A percentile compares a stretch with the other conserved stretches of the same genome.
phyloP scores from a whole-genome alignment of 1,140 invertebrate genomes.

The Trichonephila inaurata region DNA sequence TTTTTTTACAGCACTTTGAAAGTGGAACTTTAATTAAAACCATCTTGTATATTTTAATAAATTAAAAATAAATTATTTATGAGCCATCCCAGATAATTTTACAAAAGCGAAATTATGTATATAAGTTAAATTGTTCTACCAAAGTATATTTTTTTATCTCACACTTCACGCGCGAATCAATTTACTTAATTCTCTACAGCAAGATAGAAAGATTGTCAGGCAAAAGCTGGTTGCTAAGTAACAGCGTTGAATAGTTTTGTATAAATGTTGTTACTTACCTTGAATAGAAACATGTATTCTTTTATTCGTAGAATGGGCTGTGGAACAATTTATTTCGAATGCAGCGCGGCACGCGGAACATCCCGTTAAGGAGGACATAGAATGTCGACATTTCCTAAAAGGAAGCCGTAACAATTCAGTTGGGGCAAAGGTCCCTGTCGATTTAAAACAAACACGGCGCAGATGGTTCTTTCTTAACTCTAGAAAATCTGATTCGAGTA shows the following conservation, averaged over 20 bases:
- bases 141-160: not conserved
- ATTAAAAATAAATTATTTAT: too few relatives aligned
- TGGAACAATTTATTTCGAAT: constrained; percentile 33
- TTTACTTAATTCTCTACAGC: not conserved
- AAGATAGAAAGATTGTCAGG: not conserved
- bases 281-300: constrained; percentile 13
- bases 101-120: too few relatives aligned
- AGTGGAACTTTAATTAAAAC: too few relatives aligned
- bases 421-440: not conserved
- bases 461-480: too few relatives aligned
- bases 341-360: not conserved
- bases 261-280: not conserved
- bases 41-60: too few relatives aligned
- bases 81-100: too few relatives aligned
- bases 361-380: not conserved
- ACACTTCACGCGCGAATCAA: not conserved
- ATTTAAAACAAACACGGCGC: not conserved
- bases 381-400: not conserved
- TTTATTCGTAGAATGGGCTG: not conserved
- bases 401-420: not conserved
- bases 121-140: too few relatives aligned
- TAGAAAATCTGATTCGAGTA: too few relatives aligned
- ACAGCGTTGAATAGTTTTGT: not conserved
- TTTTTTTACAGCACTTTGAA: too few relatives aligned
- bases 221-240: not conserved